Base-by-base conservation (phyloP, 2,888 invertebrate species). In the Lissonota sp. region DNA sequence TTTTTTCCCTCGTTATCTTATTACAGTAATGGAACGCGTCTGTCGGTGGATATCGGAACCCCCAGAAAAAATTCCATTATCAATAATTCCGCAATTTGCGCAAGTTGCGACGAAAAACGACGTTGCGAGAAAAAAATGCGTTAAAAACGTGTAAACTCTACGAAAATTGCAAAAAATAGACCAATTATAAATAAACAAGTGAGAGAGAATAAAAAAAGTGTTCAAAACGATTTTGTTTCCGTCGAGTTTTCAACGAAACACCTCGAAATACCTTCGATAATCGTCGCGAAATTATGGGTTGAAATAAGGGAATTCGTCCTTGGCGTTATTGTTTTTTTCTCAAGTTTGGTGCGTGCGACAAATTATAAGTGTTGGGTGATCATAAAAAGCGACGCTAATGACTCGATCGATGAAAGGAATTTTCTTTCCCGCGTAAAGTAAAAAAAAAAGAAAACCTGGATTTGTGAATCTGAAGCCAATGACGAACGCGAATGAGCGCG, bases 11-110 rank as follows among this genome's bases (percentile, higher is more conserved):
- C 83, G 83, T 86, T 86, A 71, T 88, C 84, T 88, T 84, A 82
- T 88, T 91, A 84, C 90, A 91, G 91, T 90, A 85, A 91, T 89
- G 91, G 90, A 86, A 86, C 87, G 85, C 84, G 84, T 78, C 86
- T 85, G 84, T 85, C 82, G 83, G 64, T 85, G 79, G 80, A 85
- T 63, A 81, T 78, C 83, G 71, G 74, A 82, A 82, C 85, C 85
- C 72, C 84, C 83, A 84, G 82, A 84, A 83, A 86, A 85, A 87
- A 84, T 85, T 76, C 12, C 71, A 64, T 63, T 69, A 44, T 55
- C 63, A 37, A 40, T 58, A 73, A 44, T 74, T 49, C 12, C 46
- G 55, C 37, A 46, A 55, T 49, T 66, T 66, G 42, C 57, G 51
- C 26, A 14, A 71, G 39, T 64, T 39, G 53, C 58, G 16, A 42